Base-by-base conservation (phyloP, 2,797 vertebrate genomes). In the Dendrocincla tyrannina region DNA sequence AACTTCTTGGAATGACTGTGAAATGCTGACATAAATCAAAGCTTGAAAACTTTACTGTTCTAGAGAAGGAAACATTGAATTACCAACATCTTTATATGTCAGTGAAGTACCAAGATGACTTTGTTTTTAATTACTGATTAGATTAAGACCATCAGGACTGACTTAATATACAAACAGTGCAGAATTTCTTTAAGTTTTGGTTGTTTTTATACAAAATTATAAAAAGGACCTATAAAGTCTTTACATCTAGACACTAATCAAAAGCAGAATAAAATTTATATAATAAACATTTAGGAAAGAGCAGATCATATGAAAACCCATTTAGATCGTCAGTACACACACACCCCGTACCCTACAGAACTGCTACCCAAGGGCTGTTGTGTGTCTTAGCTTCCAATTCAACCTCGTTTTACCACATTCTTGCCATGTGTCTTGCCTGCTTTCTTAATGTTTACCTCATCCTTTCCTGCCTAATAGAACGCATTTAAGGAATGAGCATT, bases 41-140 rank as follows among this genome's bases (percentile, higher is more conserved):
- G 13, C 52, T 60, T n/a, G 37, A 52, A 33, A 91, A 47, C 19
- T 8, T 42, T 24, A 80, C 22, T 53, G 55, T 58, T 95, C 37
- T 53, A 49, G 41, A 60, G 41, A 76, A 11, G 13, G 20, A 88
- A 88, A 85, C 39, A 50, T 0, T 50, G 44, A 82, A 95, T 90
- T 94, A 87, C 47, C 67, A 88, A 53, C 33, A 74, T 55, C 37
- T 39, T 90, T 86, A 84, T 16, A 33, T 64, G 27, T 82, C 77
- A 78, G 6, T 84, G 66, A 88, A 75, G 15, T 56, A 80, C 37
- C 19, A 56, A 81, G 42, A 63, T 88, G 81, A 86, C 79, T 91
- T 96, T 81, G 62, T 13, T 94, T 96, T 93, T 96, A 91, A 94
- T 93, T 94, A 94, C 76, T 0, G 2, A 87, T 85, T 25, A 73